phyloP scores from a whole-genome alignment of 2,113 vertebrate species.

The Phalacrocorax aristotelis region DNA sequence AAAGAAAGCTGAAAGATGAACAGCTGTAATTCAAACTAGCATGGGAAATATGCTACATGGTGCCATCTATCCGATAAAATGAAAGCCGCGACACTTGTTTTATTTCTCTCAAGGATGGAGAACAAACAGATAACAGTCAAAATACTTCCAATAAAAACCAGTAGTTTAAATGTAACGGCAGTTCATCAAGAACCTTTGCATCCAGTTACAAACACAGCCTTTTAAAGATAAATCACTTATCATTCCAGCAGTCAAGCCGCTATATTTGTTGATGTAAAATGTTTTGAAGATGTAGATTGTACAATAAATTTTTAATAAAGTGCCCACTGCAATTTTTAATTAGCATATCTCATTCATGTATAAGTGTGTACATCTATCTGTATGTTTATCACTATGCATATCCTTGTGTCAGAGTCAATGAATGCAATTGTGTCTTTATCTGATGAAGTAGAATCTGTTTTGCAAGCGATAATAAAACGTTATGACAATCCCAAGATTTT shows the following conservation, averaged over 20 bases:
- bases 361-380: slow-evolving; percentile 72
- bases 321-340: slow-evolving; percentile 77
- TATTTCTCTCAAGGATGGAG: slow-evolving; percentile 65
- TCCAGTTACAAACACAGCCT: slow-evolving; percentile 63
- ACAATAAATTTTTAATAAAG: slow-evolving; percentile 82
- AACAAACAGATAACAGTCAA: slow-evolving; percentile 72
- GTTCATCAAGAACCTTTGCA: slow-evolving; percentile 69
- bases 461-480: slow-evolving; percentile 74
- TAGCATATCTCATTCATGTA: slow-evolving; percentile 75
- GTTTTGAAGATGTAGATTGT: slow-evolving; percentile 76
- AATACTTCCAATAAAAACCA: slow-evolving; percentile 68
- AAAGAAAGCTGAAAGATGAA: slow-evolving; percentile 87
- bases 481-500: slow-evolving; percentile 69
- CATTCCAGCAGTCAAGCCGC: slow-evolving; percentile 66
- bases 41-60: slow-evolving; percentile 74
- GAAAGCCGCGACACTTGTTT: slow-evolving; percentile 75
- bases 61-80: slow-evolving; percentile 78
- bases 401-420: slow-evolving; percentile 73
- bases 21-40: slow-evolving; percentile 84
- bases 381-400: slow-evolving; percentile 69
- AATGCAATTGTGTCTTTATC: slow-evolving; percentile 77
- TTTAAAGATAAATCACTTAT: slow-evolving; percentile 74
- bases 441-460: slow-evolving; percentile 75
- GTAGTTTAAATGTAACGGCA: slow-evolving; percentile 59
- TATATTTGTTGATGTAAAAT: slow-evolving; percentile 76